Percentiles rank a stretch among this genome's conserved stretches.
Evolutionary conservation across 2,797 vertebrate genomes (phyloP).

Genomic region (Cryptoblepharus egeriae): DNA sequence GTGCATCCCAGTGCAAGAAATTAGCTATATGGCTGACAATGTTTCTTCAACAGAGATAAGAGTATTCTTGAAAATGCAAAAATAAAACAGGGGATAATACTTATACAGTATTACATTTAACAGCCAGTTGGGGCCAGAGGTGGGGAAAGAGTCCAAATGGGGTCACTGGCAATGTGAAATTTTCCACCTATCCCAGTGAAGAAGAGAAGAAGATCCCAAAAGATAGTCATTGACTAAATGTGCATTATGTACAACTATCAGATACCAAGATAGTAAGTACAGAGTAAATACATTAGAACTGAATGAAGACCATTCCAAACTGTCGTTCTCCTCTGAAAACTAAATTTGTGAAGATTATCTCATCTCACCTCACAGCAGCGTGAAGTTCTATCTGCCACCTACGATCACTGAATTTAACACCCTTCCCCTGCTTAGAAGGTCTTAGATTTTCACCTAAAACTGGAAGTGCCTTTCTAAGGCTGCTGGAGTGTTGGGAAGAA

Average conservation of each 20-base stretch:
- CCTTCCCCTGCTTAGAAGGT: no score
- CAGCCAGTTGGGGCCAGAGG: not conserved
- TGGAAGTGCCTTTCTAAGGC: no score
- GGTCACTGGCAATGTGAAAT: conserved; percentile 25
- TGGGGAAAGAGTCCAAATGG: not conserved
- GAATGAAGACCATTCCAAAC: conserved; percentile 24
- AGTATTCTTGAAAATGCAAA: conserved; percentile 49
- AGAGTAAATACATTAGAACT: conserved; percentile 23
- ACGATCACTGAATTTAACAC: no score
- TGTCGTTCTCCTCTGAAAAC: conserved; percentile 38
- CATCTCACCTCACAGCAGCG: conserved; percentile 34
- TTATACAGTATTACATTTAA: conserved; percentile 50
- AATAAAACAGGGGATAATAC: conserved; percentile 57
- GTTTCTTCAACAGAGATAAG: conserved; percentile 8
- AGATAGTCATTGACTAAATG: conserved; percentile 8
- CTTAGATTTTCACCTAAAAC: no score
- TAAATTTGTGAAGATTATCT: not conserved
- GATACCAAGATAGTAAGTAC: not conserved
- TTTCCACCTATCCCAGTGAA: not conserved
- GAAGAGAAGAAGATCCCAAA: conserved; percentile 23
- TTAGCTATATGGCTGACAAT: conserved; percentile 55
- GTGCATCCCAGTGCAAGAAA: conserved; percentile 64
- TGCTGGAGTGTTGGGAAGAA: no score
- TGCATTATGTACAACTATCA: conserved; percentile 20
- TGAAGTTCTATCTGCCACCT: conserved; percentile 30